These are phyloP conservation scores for Procambarus virginalis DNA, from an alignment of 1,140 invertebrate species.

Conservation along the genomic window DNA sequence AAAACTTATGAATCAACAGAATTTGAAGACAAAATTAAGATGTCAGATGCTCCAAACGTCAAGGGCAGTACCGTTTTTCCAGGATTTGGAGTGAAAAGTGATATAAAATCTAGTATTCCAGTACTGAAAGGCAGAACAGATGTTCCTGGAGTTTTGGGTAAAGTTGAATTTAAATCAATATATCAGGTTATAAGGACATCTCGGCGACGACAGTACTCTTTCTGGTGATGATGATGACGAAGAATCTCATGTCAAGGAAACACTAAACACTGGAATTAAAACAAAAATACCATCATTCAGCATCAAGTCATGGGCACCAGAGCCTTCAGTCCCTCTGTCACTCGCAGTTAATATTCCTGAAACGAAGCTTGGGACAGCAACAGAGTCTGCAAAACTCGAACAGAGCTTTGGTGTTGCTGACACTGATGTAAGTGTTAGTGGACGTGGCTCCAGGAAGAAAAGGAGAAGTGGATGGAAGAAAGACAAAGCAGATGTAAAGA, in stretches of 20 bases:
- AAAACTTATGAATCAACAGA: neutral
- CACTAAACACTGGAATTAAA: neutral
- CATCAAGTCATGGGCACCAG: neutral
- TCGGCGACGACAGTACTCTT: neutral
- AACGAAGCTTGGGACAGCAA: neutral
- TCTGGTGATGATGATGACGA: neutral
- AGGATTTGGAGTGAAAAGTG: neutral
- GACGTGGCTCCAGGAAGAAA: constrained; percentile 30
- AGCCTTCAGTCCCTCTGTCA: neutral
- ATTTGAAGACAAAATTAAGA: constrained; percentile 8
- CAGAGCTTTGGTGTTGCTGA: neutral
- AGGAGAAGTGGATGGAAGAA: constrained; percentile 24
- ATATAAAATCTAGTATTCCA: constrained; percentile 11
- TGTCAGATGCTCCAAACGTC: neutral
- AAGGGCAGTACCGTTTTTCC: neutral
- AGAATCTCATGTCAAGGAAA: neutral
- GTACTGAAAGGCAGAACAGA: constrained; percentile 24
- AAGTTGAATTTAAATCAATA: neutral
- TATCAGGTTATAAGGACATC: neutral
- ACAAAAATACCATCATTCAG: constrained; percentile 7
- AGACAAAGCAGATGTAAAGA: neutral
- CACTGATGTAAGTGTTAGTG: neutral
- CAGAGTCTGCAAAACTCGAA: neutral
- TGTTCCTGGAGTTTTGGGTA: neutral
- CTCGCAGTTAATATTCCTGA: constrained; percentile 21